Base-by-base conservation (phyloP, 1,140 invertebrate genomes). In the Bombus waltoni region DNA sequence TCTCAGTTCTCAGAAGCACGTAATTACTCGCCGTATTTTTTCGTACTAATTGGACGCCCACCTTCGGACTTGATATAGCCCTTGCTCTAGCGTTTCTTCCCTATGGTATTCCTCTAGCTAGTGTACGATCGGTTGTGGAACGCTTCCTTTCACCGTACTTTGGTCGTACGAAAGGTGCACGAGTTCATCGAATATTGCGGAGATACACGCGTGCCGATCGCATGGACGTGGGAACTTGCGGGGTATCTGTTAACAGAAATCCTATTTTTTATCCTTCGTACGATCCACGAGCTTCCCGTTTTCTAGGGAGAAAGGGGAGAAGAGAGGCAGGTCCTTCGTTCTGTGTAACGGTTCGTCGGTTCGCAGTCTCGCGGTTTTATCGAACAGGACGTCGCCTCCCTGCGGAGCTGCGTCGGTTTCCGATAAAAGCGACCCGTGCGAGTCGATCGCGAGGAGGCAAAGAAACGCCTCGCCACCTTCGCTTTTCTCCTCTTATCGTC, bases 341-440 rank as follows among this genome's bases (percentile, higher is more conserved):
- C 4, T n/a, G 53, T 59, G 2, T 3, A 18, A 38, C 66, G 81
- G 82, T 57, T 42, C 38, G 38, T 3, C 38, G 44, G 11, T 32
- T 68, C 75, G 71, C 82, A 84, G 83, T 62, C 57, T 65, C 68
- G 57, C 76, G 42, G 76, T 85, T 85, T 85, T 73, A 80, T 77
- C 83, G 53, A 85, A 62, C 76, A 65, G 53, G 11, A 62, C 57
- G 83, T 53, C 76, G 28, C 32, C 42, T 80, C 57, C 53, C 68
- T 85, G 25, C n/a, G 47, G 40, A 59, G 40, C 77, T 35, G 74
- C 66, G 62, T 83, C 47, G 35, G 53, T 80, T 85, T 85, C 32
- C 68, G 68, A 70, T 79, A 68, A 72, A 72, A 62, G 42, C 38
- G 66, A 81, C 18, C 3, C 35, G n/a, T 5, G 44, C 1, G n/a